phyloP scores from a whole-genome alignment of 2,888 invertebrate genomes.

The Agrilus mali region DNA sequence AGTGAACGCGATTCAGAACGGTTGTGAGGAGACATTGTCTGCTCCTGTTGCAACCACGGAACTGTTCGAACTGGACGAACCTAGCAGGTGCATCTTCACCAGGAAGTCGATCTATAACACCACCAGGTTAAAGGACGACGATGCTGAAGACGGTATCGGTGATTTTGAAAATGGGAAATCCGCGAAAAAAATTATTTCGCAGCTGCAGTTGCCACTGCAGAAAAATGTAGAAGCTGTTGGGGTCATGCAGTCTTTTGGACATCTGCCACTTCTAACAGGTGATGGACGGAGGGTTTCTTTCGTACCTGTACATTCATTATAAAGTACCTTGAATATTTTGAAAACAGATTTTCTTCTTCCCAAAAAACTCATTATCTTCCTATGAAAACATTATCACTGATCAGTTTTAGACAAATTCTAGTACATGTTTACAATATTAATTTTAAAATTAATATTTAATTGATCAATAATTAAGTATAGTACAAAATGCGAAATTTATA shows the following conservation, averaged over 20 bases:
- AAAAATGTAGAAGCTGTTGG: constrained; percentile 17
- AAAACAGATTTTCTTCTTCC: too few species aligned
- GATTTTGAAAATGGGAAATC: constrained; percentile 3
- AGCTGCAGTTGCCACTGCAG: constrained; percentile 6
- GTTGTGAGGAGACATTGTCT: constrained; percentile 8
- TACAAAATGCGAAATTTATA: too few species aligned
- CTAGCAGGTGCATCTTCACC: constrained; percentile 10
- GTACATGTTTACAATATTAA: too few species aligned
- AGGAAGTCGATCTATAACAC: constrained; percentile 4
- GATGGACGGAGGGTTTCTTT: constrained; percentile 15
- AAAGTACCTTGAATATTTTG: too few species aligned
- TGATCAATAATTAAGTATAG: too few species aligned
- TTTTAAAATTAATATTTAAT: too few species aligned
- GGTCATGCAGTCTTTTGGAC: constrained; percentile 32
- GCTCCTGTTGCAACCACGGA: constrained; percentile 11
- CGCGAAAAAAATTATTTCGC: constrained; percentile 3
- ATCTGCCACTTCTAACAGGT: constrained; percentile 43
- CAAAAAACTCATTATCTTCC: too few species aligned
- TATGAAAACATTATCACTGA: too few species aligned
- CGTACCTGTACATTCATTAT: too few species aligned
- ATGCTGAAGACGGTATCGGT: constrained; percentile 6
- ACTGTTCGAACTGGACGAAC: constrained; percentile 10
- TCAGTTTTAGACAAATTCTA: too few species aligned
- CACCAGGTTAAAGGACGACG: neutral
- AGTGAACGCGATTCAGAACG: constrained; percentile 4